Base-by-base conservation (phyloP, 2,888 invertebrate genomes). In the Candidula unifasciata region DNA sequence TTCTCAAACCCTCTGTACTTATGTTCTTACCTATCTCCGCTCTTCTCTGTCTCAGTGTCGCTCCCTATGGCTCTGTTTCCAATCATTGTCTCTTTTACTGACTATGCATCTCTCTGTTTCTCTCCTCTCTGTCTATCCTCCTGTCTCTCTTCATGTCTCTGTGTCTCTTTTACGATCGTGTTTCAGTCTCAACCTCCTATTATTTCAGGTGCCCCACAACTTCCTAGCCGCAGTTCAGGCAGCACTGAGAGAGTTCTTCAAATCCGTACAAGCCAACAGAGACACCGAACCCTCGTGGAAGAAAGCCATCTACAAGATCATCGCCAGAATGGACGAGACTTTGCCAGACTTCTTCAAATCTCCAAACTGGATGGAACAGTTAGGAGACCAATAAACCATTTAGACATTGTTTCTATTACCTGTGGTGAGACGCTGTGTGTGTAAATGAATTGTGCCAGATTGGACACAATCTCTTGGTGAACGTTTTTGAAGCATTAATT, bases 341-440 rank as follows among this genome's bases (percentile, higher is more conserved):
- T 97, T 99, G 92, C 99, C 99, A 90, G 99, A 99, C 94, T 99
- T 98, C 95, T 99, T 99, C 96, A 99, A 99, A 95, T 97, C 98
- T 93, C 98, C 99, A 91, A 98, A 99, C 95, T 99, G 99, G 95
- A 96, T 99, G 95, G 99, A 99, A 94, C 98, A 98, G 95, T 96
- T 99, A 93, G 98, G 92, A 27, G 93, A 93, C 74, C 89, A 90
- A 84, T 93, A 88, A 88, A 52, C 16, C 52, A 18, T 52, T 54
- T 74, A n/a, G 5, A 30, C 10, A 74, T 54, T 18, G n/a, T 27
- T 37, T 18, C 69, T 6, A 52, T n/a, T 52, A 52, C 0, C 44
- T 73, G n/a, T 16, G 16, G 33, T 5, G 35, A 33, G 35, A 69
- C 18, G 16, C 30, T 33, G 6, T 74, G 30, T 33, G 1, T 54